phyloP scores from a whole-genome alignment of 2,888 invertebrate genomes.

The Yponomeuta evonymella region DNA sequence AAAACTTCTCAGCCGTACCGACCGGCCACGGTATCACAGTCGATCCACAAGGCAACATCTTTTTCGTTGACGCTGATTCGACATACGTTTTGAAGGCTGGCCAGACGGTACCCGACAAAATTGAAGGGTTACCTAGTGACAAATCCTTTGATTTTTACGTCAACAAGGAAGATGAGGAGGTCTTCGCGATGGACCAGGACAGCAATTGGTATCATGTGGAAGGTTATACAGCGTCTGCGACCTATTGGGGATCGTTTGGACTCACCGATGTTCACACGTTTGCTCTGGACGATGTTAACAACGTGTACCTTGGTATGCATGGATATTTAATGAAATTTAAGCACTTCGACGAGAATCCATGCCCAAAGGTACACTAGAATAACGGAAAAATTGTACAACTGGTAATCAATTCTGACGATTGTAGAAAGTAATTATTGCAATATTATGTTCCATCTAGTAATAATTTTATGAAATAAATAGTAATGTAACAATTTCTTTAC shows the following conservation, averaged over 20 bases:
- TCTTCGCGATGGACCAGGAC: conserved; percentile 62
- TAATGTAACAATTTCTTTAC: too few relatives aligned
- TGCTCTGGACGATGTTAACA: conserved; percentile 59
- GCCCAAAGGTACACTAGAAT: background rate
- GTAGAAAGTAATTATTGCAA: too few relatives aligned
- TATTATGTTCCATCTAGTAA: too few relatives aligned
- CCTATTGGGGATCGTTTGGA: conserved; percentile 46
- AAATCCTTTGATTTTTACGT: conserved; percentile 61
- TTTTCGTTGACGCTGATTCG: conserved; percentile 59
- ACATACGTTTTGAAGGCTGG: conserved; percentile 53
- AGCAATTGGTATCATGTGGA: conserved; percentile 55
- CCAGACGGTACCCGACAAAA: conserved; percentile 50
- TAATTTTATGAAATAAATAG: too few relatives aligned
- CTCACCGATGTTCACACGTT: conserved; percentile 58
- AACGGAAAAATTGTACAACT: too few relatives aligned
- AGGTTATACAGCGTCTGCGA: conserved; percentile 48
- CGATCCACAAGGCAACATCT: conserved; percentile 59
- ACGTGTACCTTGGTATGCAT: conserved; percentile 56
- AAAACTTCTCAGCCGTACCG: conserved; percentile 49
- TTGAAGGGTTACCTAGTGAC: conserved; percentile 54
- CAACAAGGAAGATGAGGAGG: conserved; percentile 42
- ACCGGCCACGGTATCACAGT: conserved; percentile 62
- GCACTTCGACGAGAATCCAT: conserved; percentile 37
- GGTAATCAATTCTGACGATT: too few relatives aligned
- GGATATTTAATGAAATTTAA: conserved; percentile 52